These are phyloP conservation scores for Peucedramus taeniatus DNA, from an alignment of 2,113 vertebrate species.

Conservation along the genomic window DNA sequence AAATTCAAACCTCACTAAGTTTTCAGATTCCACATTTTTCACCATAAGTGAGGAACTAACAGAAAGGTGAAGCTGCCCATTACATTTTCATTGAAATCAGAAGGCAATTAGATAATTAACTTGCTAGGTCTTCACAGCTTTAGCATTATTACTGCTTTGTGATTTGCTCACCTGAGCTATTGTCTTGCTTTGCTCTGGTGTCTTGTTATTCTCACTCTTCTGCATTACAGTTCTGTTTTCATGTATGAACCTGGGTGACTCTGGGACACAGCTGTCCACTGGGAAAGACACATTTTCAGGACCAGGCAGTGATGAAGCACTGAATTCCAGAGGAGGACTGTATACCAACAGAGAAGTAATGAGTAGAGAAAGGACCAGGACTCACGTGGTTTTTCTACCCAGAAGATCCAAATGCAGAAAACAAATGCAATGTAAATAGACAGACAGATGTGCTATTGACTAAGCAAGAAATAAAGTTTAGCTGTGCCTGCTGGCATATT, in stretches of 20 bases:
- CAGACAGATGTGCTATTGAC: not conserved
- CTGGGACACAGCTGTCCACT: not conserved
- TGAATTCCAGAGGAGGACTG: not conserved
- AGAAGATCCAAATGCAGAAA: not conserved
- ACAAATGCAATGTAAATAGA: not conserved
- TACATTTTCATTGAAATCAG: not conserved
- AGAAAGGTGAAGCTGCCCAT: not conserved
- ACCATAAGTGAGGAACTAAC: not conserved
- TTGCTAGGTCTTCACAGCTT: not conserved
- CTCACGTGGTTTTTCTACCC: not conserved
- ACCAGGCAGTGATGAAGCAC: not conserved
- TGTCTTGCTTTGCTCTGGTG: not conserved
- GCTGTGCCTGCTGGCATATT: not conserved
- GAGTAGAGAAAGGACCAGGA: not conserved
- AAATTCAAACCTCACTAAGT: not conserved
- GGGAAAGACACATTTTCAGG: not conserved
- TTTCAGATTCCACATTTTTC: not conserved
- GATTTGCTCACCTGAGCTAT: conserved; percentile 25
- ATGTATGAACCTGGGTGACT: not conserved
- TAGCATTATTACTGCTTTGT: not conserved
- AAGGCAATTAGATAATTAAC: not conserved
- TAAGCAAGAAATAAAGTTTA: not conserved
- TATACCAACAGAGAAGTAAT: not conserved
- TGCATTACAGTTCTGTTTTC: not conserved
- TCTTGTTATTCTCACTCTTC: not conserved